Base-by-base conservation (phyloP, 1,140 invertebrate species). In the Thereuonema tuberculata region DNA sequence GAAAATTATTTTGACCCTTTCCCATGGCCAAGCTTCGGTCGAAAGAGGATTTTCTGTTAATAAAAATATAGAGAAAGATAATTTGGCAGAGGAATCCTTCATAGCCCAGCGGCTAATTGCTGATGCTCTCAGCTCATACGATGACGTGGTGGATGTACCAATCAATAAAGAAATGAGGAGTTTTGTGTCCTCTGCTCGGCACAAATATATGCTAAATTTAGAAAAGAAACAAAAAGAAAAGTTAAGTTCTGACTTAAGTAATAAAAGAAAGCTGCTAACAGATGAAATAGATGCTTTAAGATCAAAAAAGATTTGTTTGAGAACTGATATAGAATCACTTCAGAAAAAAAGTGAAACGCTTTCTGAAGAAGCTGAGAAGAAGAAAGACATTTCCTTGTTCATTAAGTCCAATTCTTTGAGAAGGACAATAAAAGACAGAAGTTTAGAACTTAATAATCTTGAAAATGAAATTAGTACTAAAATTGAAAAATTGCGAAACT, bases 1-100 rank as follows among this genome's bases (percentile, higher is more conserved):
- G 3, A 57, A 58, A 20, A 29, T 58, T 14, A 20, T 66, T 0
- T 50, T 68, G 15, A 20, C 63, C 21, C 61, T 68, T 25, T 66
- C 60, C 3, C 65, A 69, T 66, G 65, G 65, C 1, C 58, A 69
- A n/a, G 65, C 66, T 14, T 20, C 49, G 27, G 66, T 67, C 17
- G 64, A 67, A 49, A 48, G 64, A 20, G 66, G 66, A 1, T 68
- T 68, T 56, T 66, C 61, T 17, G 37, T 65, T 15, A 67, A 66
- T 46, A 65, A 64, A 43, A 53, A 66, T 47, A 47, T 65, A 14
- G n/a, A 28, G 26, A 54, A 63, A 2, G 66, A 67, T 50, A 68
- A 68, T 60, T 20, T 66, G 49, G 46, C 31, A 52, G 60, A 67
- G 50, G 21, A 62, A 15, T 65, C 59, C 3, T n/a, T 66, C 47